These are phyloP conservation scores for Hofmannophila pseudospretella DNA, from an alignment of 2,888 invertebrate genomes.

Conservation along the genomic window DNA sequence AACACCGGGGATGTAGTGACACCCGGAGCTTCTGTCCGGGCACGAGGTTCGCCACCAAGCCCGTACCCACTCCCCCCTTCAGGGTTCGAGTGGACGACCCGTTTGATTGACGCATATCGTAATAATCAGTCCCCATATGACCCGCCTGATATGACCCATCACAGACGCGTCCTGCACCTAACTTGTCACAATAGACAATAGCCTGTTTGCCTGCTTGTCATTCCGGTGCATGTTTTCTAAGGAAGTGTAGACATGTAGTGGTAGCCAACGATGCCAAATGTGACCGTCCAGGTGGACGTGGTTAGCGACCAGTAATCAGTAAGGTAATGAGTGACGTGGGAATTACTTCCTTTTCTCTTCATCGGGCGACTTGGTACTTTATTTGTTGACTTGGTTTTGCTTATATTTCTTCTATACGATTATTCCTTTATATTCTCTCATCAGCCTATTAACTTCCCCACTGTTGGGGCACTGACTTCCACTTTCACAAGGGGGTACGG, in stretches of 20 bases:
- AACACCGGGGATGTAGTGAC: too few relatives aligned
- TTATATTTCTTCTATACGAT: too few relatives aligned
- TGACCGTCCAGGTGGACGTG: slow-evolving; percentile 6
- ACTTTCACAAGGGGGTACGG: too few relatives aligned
- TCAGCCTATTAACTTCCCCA: too few relatives aligned
- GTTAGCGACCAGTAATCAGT: background rate
- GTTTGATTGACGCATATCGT: too few relatives aligned
- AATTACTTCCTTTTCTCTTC: slow-evolving; percentile 9
- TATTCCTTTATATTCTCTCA: too few relatives aligned
- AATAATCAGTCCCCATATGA: background rate
- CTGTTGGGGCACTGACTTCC: too few relatives aligned
- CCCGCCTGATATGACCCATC: slow-evolving; percentile 21
- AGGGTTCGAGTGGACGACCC: too few relatives aligned
- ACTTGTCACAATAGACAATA: slow-evolving; percentile 49
- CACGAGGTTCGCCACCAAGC: too few relatives aligned
- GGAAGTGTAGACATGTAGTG: slow-evolving; percentile 45
- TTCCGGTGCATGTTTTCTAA: slow-evolving; percentile 43
- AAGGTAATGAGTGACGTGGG: slow-evolving; percentile 10
- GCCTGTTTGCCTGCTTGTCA: slow-evolving; percentile 47
- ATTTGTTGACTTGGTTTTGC: too few relatives aligned
- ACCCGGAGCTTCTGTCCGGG: too few relatives aligned
- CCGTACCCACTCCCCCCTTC: too few relatives aligned
- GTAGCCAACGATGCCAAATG: slow-evolving; percentile 14
- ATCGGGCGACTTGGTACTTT: background rate
- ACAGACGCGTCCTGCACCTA: slow-evolving; percentile 27